Conservation (phyloP, 2,797 vertebrate genomes). For the Periparus ater region DNA sequence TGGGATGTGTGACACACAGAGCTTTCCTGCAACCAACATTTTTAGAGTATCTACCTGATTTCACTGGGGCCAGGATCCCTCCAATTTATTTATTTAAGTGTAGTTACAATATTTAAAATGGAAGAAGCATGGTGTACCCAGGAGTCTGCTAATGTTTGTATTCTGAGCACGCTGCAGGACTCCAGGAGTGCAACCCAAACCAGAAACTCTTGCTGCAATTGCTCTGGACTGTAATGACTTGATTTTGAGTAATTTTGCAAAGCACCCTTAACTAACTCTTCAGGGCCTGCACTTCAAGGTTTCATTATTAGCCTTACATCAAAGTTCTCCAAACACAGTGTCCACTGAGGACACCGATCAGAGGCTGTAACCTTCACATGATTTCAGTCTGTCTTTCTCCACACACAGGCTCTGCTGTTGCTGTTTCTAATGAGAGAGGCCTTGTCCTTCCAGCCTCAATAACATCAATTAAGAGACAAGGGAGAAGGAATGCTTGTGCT, state of each 20-base stretch:
- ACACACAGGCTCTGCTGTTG: neutral
- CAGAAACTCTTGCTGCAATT: neutral
- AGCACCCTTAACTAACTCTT: neutral
- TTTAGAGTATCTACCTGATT: neutral
- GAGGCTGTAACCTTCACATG: neutral
- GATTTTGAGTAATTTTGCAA: neutral
- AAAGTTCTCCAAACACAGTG: neutral
- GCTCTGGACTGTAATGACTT: neutral
- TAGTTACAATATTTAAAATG: neutral
- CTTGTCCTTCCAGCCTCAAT: neutral
- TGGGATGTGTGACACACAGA: neutral
- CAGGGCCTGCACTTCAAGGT: neutral
- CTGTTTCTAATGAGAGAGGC: neutral
- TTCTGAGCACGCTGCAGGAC: neutral
- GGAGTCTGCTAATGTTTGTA: neutral
- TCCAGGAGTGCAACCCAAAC: neutral
- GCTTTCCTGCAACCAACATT: neutral
- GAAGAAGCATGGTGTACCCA: neutral
- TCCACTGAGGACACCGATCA: neutral
- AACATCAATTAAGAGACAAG: neutral
- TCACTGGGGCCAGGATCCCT: neutral
- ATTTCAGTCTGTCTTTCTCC: neutral
- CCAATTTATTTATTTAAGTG: neutral
- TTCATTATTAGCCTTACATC: neutral
- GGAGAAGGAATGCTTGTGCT: neutral